A percentile compares a stretch with the other conserved stretches of the same genome.
These are phyloP conservation scores for Platyrinchus mystaceus DNA, from an alignment of 2,797 vertebrate species.

Conservation along the genomic window DNA sequence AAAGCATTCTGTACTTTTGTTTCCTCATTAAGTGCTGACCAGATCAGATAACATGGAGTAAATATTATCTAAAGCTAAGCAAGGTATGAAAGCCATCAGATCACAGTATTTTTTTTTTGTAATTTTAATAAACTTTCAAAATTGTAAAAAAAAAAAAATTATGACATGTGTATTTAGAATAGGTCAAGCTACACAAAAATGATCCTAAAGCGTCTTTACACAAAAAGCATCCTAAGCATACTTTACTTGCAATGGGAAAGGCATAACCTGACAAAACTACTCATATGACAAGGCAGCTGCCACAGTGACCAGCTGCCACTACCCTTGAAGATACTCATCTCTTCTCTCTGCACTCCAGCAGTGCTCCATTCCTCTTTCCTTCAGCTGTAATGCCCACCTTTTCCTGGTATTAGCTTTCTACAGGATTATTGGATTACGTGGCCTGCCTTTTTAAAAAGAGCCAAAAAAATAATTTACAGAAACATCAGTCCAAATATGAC, in stretches of 20 bases:
- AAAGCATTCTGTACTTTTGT: background rate
- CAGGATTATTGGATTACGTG: background rate
- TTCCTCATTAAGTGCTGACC: background rate
- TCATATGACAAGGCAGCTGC: background rate
- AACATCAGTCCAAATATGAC: background rate
- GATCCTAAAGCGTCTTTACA: too few species aligned
- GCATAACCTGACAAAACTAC: background rate
- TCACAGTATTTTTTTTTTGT: background rate
- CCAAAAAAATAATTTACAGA: background rate
- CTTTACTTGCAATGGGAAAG: background rate
- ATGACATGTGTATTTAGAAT: background rate
- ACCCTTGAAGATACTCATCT: fast-evolving
- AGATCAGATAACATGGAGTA: background rate
- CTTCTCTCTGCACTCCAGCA: background rate
- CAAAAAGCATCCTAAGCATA: background rate
- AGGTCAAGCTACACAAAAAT: background rate
- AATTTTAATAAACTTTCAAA: background rate
- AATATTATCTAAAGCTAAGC: background rate
- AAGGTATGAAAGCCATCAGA: background rate
- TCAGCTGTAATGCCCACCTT: background rate
- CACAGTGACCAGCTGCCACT: fast-evolving
- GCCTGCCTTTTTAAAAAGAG: background rate
- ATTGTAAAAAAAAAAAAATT: background rate
- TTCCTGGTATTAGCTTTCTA: background rate
- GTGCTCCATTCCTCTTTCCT: background rate